Evolutionary conservation across 2,113 vertebrate species (phyloP), one percentile per base, ranked within the genome.

Genomic region (Brachyhypopomus gauderio): DNA sequence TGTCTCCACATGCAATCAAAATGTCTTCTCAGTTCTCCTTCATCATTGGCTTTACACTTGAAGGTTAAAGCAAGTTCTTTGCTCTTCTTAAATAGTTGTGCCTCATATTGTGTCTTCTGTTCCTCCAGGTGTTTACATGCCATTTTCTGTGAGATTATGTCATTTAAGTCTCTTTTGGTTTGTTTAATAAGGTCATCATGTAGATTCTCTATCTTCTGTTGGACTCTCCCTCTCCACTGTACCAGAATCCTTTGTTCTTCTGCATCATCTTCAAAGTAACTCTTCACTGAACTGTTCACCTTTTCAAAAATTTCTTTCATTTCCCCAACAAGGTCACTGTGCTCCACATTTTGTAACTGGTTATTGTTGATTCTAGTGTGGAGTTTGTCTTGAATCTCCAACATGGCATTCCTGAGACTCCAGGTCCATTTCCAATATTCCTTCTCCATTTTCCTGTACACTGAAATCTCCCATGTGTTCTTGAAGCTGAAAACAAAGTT

Each of bases 401-500:
- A 9, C 76, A 91, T 4, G 20, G 88, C 76, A n/a, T 83, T 8
- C 41, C 91, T 89, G 38, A 93, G 83, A 22, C 41, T 14, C 74
- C 78, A 86, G 0, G n/a, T 3, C 0, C 12, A 22, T 69, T n/a
- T 74, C 1, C 83, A 85, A 36, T 86, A 89, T 0, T 34, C 45
- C 0, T 9, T 75, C 70, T 93, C 91, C 25, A 92, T 63, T 60
- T 85, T 87, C 27, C 86, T 88, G 79, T 91, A 89, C 0, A 9
- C 70, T 19, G 88, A 79, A 36, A 93, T 86, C 45, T 93, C 90
- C 36, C 82, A 5, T 0, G 91, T 91, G 14, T 93, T 94, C 74
- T 79, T 92, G 81, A 93, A 94, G 56, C 89, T 91, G 76, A 92
- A 92, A 67, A 93, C 38, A 45, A 92, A 93, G 30, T 84, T 85